Evolutionary conservation across 1,140 invertebrate species (phyloP).

Genomic region (Melanaphis sacchari): DNA sequence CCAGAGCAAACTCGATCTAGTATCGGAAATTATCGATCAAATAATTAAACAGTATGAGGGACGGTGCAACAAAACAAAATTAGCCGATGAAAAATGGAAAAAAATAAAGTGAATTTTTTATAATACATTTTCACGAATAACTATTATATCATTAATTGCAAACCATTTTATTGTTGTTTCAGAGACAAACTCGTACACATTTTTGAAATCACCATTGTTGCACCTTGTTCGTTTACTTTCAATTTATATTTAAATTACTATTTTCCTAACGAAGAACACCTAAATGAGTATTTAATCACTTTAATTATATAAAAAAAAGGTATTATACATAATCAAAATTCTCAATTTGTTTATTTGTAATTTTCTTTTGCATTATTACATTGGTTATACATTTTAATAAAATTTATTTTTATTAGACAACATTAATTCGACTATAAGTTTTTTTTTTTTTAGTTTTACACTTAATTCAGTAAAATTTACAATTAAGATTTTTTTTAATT

Average conservation of each 20-base stretch:
- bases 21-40: slow-evolving; percentile 9
- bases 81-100: slow-evolving; percentile 16
- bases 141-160: background rate
- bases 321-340: background rate
- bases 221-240: slow-evolving; percentile 36
- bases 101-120: slow-evolving; percentile 30
- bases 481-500: background rate
- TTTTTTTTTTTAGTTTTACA: background rate
- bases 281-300: background rate
- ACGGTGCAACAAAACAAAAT: background rate
- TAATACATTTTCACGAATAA: background rate
- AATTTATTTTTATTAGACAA: background rate
- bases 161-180: background rate
- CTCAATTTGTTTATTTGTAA: background rate
- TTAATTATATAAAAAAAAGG: background rate
- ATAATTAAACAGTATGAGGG: background rate
- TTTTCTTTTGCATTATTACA: background rate
- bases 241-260: slow-evolving; percentile 50
- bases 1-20: slow-evolving; percentile 9
- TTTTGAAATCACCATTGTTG: background rate
- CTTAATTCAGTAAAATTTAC: background rate
- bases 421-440: background rate
- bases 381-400: background rate
- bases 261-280: slow-evolving; percentile 23
- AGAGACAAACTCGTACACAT: background rate